Percentiles rank a stretch among this genome's conserved stretches.
phyloP scores from a whole-genome alignment of 2,888 invertebrate genomes.

The Lasioglossum calceatum region DNA sequence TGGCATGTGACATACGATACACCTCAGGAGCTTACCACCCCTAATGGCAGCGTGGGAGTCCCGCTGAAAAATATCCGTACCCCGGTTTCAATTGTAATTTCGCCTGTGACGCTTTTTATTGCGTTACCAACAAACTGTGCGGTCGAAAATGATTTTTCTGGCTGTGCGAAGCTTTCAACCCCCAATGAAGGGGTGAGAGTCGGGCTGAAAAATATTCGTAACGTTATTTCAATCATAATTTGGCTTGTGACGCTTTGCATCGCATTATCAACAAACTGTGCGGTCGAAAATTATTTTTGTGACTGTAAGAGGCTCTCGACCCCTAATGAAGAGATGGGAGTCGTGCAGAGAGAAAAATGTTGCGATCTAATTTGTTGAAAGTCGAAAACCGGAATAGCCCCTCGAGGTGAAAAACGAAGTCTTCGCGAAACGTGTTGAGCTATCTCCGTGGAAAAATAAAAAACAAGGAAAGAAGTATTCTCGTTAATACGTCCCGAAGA shows the following conservation, averaged over 20 bases:
- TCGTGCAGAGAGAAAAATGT: background rate
- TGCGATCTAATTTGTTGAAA: no score
- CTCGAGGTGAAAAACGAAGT: background rate
- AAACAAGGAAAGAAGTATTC: background rate
- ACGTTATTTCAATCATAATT: background rate
- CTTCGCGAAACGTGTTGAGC: background rate
- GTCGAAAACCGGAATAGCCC: background rate
- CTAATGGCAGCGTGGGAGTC: conserved; percentile 47
- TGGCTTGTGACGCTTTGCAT: background rate
- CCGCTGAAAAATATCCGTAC: conserved; percentile 29
- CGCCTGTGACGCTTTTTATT: background rate
- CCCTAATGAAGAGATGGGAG: background rate
- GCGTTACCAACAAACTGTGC: background rate
- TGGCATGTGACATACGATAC: conserved; percentile 80
- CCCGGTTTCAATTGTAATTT: background rate
- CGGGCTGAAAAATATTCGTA: conserved; percentile 31
- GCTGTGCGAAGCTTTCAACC: background rate
- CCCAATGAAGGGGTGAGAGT: conserved; percentile 12
- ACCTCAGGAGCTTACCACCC: conserved; percentile 68
- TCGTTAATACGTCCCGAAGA: background rate
- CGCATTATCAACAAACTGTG: background rate
- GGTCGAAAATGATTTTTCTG: background rate
- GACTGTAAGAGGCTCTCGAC: background rate
- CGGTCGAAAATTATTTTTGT: background rate
- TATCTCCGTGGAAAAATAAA: background rate